Evolutionary conservation across 2,113 vertebrate species (phyloP), one percentile per base, ranked within the genome.

Genomic region (Corythornis vintsioides): DNA sequence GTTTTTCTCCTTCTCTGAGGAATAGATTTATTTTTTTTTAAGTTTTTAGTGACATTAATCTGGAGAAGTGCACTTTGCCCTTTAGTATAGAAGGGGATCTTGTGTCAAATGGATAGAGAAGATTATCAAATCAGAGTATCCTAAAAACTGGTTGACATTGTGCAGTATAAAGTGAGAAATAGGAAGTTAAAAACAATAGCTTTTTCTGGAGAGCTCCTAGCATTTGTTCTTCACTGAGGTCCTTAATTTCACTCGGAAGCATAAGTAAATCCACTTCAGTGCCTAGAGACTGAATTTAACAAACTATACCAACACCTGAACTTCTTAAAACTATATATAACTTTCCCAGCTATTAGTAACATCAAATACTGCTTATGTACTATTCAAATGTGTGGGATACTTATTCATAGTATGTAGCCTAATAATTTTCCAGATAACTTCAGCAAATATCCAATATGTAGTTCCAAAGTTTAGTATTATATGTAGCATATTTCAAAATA

Each of bases 121-220:
- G 28, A 15, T 10, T 50, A 3, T 63, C 33, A 31, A 63, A 42
- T 45, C 17, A 53, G 7, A 4, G 5, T 22, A 29, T 17, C 6
- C 3, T 9, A 48, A 72, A 79, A 64, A 18, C 26, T 35, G 18
- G 5, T 8, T 72, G 17, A 17, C 20, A 42, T 74, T 9, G 28
- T 0, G 0, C 28, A 31, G 10, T n/a, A 21, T 13, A 57, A 56
- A 80, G 18, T 7, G 10, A 0, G 2, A 59, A 5, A 17, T 11
- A n/a, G 11, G 15, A 63, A 35, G 7, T 18, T n/a, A 6, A 24
- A 38, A 63, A 10, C 3, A 10, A 6, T 16, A 5, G 21, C 10
- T 60, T 52, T 75, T 12, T 29, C 59, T 75, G 15, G 22, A 43
- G 31, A 64, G 9, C 20, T 75, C 5, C 5, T 42, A n/a, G 5